A percentile compares a stretch with the other conserved stretches of the same genome.
These are phyloP conservation scores for Lonchura striata DNA, from an alignment of 2,113 vertebrate genomes.

Conservation along the genomic window DNA sequence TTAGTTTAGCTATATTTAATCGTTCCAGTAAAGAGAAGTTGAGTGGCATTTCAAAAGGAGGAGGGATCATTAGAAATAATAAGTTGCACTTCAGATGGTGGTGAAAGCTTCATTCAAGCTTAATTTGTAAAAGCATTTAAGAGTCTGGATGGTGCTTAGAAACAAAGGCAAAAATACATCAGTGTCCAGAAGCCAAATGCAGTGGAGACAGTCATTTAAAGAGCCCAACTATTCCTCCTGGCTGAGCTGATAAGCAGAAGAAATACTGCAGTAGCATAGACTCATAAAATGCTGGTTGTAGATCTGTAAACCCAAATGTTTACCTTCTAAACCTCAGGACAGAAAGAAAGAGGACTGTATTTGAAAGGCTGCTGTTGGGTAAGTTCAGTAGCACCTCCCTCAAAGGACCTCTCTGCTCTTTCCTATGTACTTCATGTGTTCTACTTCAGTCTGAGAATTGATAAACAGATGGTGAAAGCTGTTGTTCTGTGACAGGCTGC, in stretches of 20 bases:
- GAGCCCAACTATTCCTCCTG: background rate
- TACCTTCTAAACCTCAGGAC: background rate
- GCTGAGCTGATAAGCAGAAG: background rate
- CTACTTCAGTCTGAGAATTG: background rate
- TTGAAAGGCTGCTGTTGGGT: background rate
- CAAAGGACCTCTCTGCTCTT: background rate
- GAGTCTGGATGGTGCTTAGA: background rate
- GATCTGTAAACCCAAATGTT: background rate
- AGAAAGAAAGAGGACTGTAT: background rate
- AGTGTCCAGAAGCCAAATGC: background rate
- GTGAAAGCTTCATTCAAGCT: background rate
- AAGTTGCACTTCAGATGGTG: background rate
- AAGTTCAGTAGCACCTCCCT: background rate
- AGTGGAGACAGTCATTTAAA: background rate
- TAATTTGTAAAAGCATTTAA: slow-evolving; percentile 29
- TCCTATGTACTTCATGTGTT: background rate
- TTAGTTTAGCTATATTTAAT: slow-evolving; percentile 19
- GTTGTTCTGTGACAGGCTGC: background rate
- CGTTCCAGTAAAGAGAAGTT: background rate
- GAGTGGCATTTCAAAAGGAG: slow-evolving; percentile 51
- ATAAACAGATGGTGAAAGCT: background rate
- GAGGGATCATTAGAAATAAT: slow-evolving; percentile 3
- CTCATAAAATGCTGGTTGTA: background rate
- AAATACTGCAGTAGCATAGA: background rate
- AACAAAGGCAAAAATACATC: slow-evolving; percentile 9